Evolutionary conservation across 2,797 vertebrate species (phyloP).

Genomic region (Phyllotis vaccarum): DNA sequence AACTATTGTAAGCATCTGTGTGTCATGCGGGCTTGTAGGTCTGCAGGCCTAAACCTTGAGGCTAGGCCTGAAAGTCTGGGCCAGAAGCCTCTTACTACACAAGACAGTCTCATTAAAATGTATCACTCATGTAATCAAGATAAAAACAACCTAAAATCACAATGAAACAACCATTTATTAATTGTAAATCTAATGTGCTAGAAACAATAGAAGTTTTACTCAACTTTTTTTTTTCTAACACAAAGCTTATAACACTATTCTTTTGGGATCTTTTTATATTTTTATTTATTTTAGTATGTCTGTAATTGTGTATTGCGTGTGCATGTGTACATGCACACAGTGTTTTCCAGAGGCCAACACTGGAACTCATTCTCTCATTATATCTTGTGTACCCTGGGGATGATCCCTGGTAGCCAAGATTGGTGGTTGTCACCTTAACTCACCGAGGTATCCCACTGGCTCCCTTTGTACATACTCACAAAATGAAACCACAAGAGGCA

Average conservation of each 20-base stretch:
- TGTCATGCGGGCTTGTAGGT: too few species aligned
- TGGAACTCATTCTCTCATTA: background rate
- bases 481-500: slow-evolving; percentile 23
- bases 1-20: too few species aligned
- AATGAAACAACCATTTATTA: slow-evolving; percentile 42
- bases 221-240: background rate
- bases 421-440: background rate
- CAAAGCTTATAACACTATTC: background rate
- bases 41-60: too few species aligned
- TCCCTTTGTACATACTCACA: background rate
- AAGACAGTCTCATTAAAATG: background rate
- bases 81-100: too few species aligned
- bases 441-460: background rate
- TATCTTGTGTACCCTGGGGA: background rate
- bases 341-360: background rate
- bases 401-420: background rate
- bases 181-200: background rate
- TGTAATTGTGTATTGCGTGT: background rate
- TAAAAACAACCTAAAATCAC: slow-evolving; percentile 7
- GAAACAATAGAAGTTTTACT: too few species aligned
- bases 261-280: background rate
- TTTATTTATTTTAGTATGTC: background rate
- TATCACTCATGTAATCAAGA: background rate
- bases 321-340: background rate
- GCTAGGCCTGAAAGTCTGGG: too few species aligned